These are phyloP conservation scores for Tetheella fluctuosa DNA, from an alignment of 2,888 invertebrate species.

Conservation along the genomic window DNA sequence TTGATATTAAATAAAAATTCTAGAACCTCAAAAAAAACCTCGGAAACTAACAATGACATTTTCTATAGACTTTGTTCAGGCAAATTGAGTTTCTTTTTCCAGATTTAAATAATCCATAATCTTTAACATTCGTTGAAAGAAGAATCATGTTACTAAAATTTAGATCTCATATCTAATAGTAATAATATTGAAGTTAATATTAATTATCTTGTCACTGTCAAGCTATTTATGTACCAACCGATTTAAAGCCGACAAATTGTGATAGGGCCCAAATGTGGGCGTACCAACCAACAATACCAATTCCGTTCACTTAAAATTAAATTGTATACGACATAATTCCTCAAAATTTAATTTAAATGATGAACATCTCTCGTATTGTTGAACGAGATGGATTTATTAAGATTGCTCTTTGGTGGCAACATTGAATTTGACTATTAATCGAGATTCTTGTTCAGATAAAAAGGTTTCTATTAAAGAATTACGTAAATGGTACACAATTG, in stretches of 20 bases:
- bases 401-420: constrained; percentile 4
- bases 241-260: constrained; percentile 1
- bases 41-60: too few species aligned
- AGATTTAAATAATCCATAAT: too few species aligned
- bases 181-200: neutral
- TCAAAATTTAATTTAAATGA: constrained; percentile 6
- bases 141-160: too few species aligned
- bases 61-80: too few species aligned
- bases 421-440: constrained; percentile 4
- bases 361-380: constrained; percentile 1
- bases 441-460: neutral
- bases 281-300: neutral
- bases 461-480: neutral
- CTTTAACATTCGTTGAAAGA: too few species aligned
- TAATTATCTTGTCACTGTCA: neutral
- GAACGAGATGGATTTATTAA: constrained; percentile 3
- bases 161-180: too few species aligned
- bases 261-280: neutral
- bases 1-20: too few species aligned
- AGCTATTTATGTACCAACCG: neutral
- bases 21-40: too few species aligned
- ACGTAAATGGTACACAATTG: neutral
- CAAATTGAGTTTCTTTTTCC: too few species aligned
- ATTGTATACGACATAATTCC: constrained; percentile 4
- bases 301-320: neutral